Percentiles rank a stretch among this genome's conserved stretches.
Conservation (phyloP, 2,888 invertebrate species). For the Zhengitettix transpicula region DNA sequence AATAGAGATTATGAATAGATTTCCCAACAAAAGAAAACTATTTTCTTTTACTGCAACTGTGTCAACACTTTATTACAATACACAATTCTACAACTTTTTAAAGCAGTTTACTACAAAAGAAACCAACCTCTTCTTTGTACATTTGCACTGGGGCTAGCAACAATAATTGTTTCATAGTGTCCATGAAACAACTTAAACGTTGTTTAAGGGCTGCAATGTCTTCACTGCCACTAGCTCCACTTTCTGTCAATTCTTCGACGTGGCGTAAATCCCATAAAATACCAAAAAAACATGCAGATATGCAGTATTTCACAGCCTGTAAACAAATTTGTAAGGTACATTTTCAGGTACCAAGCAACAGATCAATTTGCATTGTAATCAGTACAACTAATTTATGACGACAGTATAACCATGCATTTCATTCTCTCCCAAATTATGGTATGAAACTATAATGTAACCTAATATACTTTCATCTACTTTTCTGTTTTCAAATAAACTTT, state of each 20-base stretch:
- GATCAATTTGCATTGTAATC: not conserved
- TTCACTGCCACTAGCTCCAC: conserved; percentile 35
- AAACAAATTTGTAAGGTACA: conserved; percentile 14
- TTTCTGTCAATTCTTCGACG: conserved; percentile 54
- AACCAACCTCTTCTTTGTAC: conserved; percentile 53
- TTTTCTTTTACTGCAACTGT: too few relatives aligned
- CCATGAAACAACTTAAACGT: conserved; percentile 59
- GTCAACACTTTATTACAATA: too few relatives aligned
- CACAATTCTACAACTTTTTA: too few relatives aligned
- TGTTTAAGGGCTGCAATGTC: conserved; percentile 43
- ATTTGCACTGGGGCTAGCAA: conserved; percentile 44
- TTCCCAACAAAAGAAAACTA: too few relatives aligned
- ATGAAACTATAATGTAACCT: too few relatives aligned
- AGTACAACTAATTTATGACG: not conserved
- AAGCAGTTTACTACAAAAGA: too few relatives aligned
- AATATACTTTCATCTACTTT: too few relatives aligned
- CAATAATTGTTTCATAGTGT: conserved; percentile 52
- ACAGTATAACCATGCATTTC: not conserved
- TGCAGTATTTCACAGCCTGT: conserved; percentile 57
- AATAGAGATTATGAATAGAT: too few relatives aligned
- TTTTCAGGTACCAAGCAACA: too few relatives aligned
- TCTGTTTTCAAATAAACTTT: too few relatives aligned
- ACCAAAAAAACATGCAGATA: conserved; percentile 53
- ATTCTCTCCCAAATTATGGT: too few relatives aligned
- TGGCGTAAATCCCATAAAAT: conserved; percentile 79